phyloP scores from a whole-genome alignment of 2,888 invertebrate species.

The Amiota minor region DNA sequence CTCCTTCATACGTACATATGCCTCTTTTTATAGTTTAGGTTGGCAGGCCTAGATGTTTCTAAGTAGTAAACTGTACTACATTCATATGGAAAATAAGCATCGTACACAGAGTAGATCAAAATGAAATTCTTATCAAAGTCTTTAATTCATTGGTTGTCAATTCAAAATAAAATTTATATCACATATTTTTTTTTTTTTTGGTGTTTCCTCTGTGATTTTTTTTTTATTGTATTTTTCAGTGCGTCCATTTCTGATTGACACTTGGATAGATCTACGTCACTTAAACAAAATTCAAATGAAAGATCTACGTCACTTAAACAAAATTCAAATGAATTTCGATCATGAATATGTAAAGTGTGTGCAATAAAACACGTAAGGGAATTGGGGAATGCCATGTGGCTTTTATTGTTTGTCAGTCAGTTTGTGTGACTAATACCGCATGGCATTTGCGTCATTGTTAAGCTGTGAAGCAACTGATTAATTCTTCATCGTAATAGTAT shows the following conservation, averaged over 20 bases:
- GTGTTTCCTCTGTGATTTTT: neutral
- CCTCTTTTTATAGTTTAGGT: no score
- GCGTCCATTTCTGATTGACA: neutral
- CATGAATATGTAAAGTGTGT: no score
- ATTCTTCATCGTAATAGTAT: neutral
- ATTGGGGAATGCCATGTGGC: constrained; percentile 13
- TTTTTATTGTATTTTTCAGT: constrained; percentile 8
- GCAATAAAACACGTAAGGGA: neutral
- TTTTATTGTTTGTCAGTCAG: no score
- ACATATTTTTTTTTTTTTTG: neutral
- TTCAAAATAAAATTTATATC: neutral
- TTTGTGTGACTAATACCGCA: constrained; percentile 13
- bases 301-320: constrained; percentile 10
- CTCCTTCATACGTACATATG: no score
- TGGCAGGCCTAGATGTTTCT: no score
- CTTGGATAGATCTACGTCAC: neutral
- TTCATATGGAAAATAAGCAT: no score
- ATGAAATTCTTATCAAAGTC: no score
- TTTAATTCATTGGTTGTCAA: neutral
- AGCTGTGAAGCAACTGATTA: neutral
- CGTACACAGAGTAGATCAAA: no score
- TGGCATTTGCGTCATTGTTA: constrained; percentile 21
- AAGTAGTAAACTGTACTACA: no score
- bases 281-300: neutral
- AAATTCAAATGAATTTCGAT: no score